Evolutionary conservation across 35 echinoderm and acorn worm genomes (phyloP), one percentile per base, ranked within the genome.

Genomic region (Ophiothrix spiculata): DNA sequence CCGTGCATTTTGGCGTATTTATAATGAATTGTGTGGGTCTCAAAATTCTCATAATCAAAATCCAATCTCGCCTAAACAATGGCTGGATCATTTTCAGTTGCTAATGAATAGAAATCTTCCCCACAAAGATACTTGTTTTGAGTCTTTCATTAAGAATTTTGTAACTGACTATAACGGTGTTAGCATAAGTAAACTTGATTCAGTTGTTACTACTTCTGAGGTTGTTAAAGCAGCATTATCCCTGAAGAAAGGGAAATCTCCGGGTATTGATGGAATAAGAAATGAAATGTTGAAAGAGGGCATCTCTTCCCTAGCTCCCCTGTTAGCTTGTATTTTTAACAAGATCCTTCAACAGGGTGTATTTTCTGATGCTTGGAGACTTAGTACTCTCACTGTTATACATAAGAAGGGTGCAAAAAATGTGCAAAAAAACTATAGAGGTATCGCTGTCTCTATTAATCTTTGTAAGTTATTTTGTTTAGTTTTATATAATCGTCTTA

Each of bases 261-360:
- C 60, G 17, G 60, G 60, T 69, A 25, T 69, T 25, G 60, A 69
- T 69, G 8, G 60, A 25, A 69, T 69, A 4, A 10, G 60, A 69
- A 69, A 69, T 69, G 60, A 69, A n/a, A 69, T 69, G 60, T 69
- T 69, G 29, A 69, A 69, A 69, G 23, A n/a, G 8, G 60, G 60
- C 3, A 28, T 28, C 8, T 15, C 29, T 2, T 25, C 4, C 29
- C 29, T 69, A 2, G 23, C 60, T 2, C 60, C 60, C 8, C 17
- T 69, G 3, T 69, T 69, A 28, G 60, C 23, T n/a, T 25, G 29
- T 25, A 10, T 69, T 69, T 69, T 69, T 69, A 69, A 69, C 23
- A 69, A 69, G 3, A 69, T 69, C 23, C 60, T 69, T 69, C 25
- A 25, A 69, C 29, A 15, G 2, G 60, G 60, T 69, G 29, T 25